Evolutionary conservation across 2,113 vertebrate genomes (phyloP).

Genomic region (Actenoides lindsayi): DNA sequence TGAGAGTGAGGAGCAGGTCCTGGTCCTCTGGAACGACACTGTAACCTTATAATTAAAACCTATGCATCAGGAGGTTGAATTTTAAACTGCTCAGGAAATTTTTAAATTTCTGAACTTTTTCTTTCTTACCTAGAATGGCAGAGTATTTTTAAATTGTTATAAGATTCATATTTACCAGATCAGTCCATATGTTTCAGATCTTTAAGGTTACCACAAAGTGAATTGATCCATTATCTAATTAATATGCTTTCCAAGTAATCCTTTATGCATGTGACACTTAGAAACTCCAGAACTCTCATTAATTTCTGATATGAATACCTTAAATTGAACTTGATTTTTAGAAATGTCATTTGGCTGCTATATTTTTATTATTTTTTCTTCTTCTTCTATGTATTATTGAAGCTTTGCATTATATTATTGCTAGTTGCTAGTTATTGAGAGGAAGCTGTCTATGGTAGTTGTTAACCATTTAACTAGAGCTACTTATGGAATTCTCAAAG

Average conservation of each 20-base stretch:
- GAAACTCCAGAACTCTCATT: background rate
- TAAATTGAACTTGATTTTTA: background rate
- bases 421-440: background rate
- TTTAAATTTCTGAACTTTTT: background rate
- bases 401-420: background rate
- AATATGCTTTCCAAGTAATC: background rate
- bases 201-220: background rate
- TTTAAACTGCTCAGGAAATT: background rate
- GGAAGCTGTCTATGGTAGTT: background rate
- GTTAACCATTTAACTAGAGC: background rate
- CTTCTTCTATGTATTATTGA: background rate
- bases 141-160: background rate
- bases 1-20: background rate
- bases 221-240: background rate
- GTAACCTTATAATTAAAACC: background rate
- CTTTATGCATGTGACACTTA: accelerated
- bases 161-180: background rate
- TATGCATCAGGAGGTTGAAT: background rate
- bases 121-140: background rate
- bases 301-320: background rate
- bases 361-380: background rate
- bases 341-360: background rate
- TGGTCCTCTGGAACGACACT: background rate
- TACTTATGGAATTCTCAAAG: background rate
- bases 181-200: background rate